Percentiles rank a stretch among this genome's conserved stretches.
Conservation (phyloP, 2,888 invertebrate genomes). For the Carterocephalus palaemon region DNA sequence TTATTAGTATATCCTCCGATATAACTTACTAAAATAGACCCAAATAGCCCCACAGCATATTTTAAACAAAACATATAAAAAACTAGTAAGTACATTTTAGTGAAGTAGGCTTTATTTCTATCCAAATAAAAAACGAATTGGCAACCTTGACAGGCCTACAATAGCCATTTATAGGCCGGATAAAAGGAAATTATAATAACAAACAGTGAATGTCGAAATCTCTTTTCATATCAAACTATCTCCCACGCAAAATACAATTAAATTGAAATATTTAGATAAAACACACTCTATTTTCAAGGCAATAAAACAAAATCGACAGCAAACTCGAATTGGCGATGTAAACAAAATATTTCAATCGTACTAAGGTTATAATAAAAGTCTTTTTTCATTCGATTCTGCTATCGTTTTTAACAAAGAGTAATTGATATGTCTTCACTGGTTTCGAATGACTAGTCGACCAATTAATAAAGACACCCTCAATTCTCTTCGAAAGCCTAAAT, state of each 20-base stretch:
- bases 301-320: slow-evolving; percentile 17
- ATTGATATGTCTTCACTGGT: slow-evolving; percentile 66
- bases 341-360: slow-evolving; percentile 39
- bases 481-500: background rate
- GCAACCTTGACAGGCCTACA: slow-evolving; percentile 10
- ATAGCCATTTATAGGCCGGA: slow-evolving; percentile 5
- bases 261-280: slow-evolving; percentile 27
- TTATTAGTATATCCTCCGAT: too few relatives aligned
- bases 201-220: slow-evolving; percentile 38
- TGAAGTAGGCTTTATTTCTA: too few relatives aligned
- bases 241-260: slow-evolving; percentile 38
- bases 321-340: slow-evolving; percentile 25
- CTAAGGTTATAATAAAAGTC: slow-evolving; percentile 53
- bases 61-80: too few relatives aligned
- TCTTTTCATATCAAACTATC: slow-evolving; percentile 37
- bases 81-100: too few relatives aligned
- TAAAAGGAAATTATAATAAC: slow-evolving; percentile 44
- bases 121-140: too few relatives aligned
- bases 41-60: too few relatives aligned
- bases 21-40: too few relatives aligned
- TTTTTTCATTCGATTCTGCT: slow-evolving; percentile 56
- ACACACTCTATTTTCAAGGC: slow-evolving; percentile 20
- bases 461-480: slow-evolving; percentile 30
- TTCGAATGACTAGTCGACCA: slow-evolving; percentile 54
- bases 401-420: slow-evolving; percentile 62